phyloP scores from a whole-genome alignment of 1,140 invertebrate genomes.

The Musca domestica region DNA sequence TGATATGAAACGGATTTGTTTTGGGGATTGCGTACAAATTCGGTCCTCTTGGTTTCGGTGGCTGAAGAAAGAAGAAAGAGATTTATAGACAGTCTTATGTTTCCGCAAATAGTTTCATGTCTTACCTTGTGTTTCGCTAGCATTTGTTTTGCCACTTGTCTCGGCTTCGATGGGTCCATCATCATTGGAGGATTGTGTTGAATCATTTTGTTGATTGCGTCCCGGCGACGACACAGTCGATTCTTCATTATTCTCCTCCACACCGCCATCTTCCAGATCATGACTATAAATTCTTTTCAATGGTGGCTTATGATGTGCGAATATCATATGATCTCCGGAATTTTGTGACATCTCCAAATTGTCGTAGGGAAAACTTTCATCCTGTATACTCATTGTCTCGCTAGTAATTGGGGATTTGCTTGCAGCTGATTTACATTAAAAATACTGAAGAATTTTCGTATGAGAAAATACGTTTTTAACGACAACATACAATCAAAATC shows the following conservation, averaged over 20 bases:
- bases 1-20: constrained; percentile 42
- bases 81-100: no score
- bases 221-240: no score
- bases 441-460: no score
- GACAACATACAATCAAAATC: no score
- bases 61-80: not conserved
- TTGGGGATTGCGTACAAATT: constrained; percentile 22
- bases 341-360: constrained; percentile 9
- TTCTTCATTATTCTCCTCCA: no score
- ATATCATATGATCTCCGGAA: not conserved
- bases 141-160: constrained; percentile 15
- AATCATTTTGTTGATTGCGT: not conserved
- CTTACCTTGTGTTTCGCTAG: constrained; percentile 10
- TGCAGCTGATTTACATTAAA: no score
- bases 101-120: no score
- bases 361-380: constrained; percentile 27
- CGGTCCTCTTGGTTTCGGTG: not conserved
- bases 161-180: not conserved
- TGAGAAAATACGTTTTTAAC: no score
- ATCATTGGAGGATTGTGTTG: not conserved
- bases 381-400: constrained; percentile 23
- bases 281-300: not conserved
- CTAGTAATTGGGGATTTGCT: not conserved
- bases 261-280: not conserved
- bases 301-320: constrained; percentile 13